These are phyloP conservation scores for Eptesicus fuscus DNA, from an alignment of 2,113 vertebrate species.

Conservation along the genomic window DNA sequence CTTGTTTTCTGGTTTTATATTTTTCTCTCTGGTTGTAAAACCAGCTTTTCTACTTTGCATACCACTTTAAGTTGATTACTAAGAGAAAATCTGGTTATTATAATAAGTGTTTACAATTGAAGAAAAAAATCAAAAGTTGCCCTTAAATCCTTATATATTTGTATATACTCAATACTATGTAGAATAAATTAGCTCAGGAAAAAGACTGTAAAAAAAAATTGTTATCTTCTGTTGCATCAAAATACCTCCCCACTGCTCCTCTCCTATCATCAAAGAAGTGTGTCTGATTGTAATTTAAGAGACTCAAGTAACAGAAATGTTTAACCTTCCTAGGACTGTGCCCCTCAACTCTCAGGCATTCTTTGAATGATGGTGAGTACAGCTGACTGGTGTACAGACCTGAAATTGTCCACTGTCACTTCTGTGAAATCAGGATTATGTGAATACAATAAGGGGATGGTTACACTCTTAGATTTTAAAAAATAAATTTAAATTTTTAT, in stretches of 20 bases:
- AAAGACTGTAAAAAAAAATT: background rate
- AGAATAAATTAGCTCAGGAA: background rate
- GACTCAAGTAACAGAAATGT: background rate
- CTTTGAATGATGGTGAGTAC: background rate
- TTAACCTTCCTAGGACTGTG: background rate
- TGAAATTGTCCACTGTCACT: background rate
- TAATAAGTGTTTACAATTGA: background rate
- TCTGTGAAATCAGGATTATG: constrained; percentile 32
- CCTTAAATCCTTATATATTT: background rate
- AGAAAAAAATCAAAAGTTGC: background rate
- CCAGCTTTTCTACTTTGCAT: background rate
- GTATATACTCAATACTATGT: background rate
- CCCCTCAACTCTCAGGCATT: background rate
- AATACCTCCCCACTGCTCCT: background rate
- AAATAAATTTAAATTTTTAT: background rate
- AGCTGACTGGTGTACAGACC: background rate
- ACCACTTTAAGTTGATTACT: constrained; percentile 35
- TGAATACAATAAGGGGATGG: background rate
- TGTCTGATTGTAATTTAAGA: constrained; percentile 20
- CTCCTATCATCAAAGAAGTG: background rate
- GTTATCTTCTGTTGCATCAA: background rate
- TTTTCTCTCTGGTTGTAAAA: background rate
- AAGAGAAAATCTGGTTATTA: background rate
- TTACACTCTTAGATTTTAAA: background rate
- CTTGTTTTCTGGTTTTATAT: background rate